phyloP scores from a whole-genome alignment of 1,140 invertebrate genomes.

The Sipha flava region DNA sequence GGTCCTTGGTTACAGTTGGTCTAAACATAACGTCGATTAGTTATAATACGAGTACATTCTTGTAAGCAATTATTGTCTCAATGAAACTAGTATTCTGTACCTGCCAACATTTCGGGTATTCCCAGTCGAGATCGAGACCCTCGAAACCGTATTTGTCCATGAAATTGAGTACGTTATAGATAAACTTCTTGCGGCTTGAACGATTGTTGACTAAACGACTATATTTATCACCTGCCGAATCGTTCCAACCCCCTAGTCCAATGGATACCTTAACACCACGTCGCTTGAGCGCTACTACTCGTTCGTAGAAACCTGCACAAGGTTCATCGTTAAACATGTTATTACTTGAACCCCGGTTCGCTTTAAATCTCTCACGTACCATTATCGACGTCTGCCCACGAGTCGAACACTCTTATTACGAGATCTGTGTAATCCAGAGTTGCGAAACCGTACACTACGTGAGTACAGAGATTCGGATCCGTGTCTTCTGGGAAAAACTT shows the following conservation, averaged over 20 bases:
- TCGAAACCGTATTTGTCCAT: constrained; percentile 76
- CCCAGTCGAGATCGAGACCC: constrained; percentile 82
- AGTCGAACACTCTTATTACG: constrained; percentile 72
- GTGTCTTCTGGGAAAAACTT: constrained; percentile 78
- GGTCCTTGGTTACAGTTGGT: constrained; percentile 72
- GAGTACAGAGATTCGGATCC: constrained; percentile 76
- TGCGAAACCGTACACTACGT: constrained; percentile 86
- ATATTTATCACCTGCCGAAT: constrained; percentile 77
- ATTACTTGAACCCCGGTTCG: too few species aligned
- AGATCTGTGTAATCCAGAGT: constrained; percentile 70
- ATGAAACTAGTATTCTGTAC: too few species aligned
- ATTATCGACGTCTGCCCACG: constrained; percentile 82
- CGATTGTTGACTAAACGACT: constrained; percentile 69
- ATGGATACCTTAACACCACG: constrained; percentile 73
- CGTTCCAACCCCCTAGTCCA: constrained; percentile 83
- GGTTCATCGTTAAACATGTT: not conserved
- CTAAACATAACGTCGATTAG: too few species aligned
- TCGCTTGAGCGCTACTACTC: constrained; percentile 66
- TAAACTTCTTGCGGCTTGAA: constrained; percentile 58
- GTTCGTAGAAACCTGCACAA: constrained; percentile 65
- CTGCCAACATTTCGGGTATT: constrained; percentile 88
- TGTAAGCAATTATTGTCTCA: too few species aligned
- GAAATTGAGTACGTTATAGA: constrained; percentile 64
- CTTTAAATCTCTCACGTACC: constrained; percentile 47
- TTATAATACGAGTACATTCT: too few species aligned